Conservation (phyloP, 2,888 invertebrate species). For the Platypus cylindrus region DNA sequence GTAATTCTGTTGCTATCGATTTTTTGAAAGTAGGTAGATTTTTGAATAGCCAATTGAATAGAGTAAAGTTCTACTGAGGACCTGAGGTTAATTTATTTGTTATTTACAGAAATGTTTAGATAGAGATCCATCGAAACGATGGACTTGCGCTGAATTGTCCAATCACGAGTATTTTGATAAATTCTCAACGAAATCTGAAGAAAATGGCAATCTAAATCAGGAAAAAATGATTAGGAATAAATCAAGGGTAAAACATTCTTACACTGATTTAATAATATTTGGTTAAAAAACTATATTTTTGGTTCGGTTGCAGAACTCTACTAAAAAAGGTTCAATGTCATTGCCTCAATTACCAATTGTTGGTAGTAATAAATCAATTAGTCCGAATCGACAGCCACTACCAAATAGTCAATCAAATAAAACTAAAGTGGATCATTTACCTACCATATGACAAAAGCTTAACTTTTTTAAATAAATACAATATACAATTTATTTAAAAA, state of each 20-base stretch:
- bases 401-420: slow-evolving; percentile 32
- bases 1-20: slow-evolving; percentile 61
- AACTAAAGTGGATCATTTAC: slow-evolving; percentile 52
- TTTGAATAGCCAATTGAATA: too few species aligned
- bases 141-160: slow-evolving; percentile 84
- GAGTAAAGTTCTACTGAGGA: too few species aligned
- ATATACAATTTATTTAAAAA: slow-evolving; percentile 8
- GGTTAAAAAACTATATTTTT: too few species aligned
- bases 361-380: slow-evolving; percentile 38
- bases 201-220: slow-evolving; percentile 47
- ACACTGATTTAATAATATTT: not conserved
- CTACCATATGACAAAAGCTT: slow-evolving; percentile 55
- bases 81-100: slow-evolving; percentile 12
- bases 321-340: slow-evolving; percentile 45
- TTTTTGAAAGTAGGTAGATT: slow-evolving; percentile 67
- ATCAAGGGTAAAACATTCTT: slow-evolving; percentile 41
- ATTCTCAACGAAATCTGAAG: slow-evolving; percentile 70
- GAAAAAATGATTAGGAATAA: slow-evolving; percentile 47
- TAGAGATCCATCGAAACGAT: slow-evolving; percentile 83
- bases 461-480: slow-evolving; percentile 26
- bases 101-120: slow-evolving; percentile 78
- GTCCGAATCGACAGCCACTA: slow-evolving; percentile 37
- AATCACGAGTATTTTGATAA: slow-evolving; percentile 87
- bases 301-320: slow-evolving; percentile 33
- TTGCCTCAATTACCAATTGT: slow-evolving; percentile 50